phyloP scores from a whole-genome alignment of 2,888 invertebrate species.

The Tetheella fluctuosa region DNA sequence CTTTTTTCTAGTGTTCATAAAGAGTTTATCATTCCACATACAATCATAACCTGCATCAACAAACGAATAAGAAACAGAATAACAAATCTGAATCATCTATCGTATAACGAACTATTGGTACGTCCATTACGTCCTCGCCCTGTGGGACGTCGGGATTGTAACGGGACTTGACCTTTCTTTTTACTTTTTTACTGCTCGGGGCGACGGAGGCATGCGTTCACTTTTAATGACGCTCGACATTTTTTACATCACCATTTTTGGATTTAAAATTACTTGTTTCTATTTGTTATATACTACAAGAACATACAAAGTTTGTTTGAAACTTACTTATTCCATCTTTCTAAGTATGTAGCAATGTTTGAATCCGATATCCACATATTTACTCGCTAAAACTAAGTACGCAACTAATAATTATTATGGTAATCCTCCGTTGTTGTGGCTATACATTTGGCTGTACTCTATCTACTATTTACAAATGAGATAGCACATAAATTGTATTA shows the following conservation, averaged over 20 bases:
- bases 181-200: constrained; percentile 68
- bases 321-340: no score
- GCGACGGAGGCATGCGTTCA: constrained; percentile 70
- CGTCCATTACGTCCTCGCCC: constrained; percentile 28
- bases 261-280: constrained; percentile 5
- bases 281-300: background rate
- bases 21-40: background rate
- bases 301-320: background rate
- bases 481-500: no score
- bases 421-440: no score
- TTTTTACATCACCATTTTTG: constrained; percentile 40
- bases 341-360: no score
- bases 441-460: no score
- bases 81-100: constrained; percentile 4
- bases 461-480: no score
- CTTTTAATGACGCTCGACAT: constrained; percentile 68
- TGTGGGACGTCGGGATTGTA: constrained; percentile 69
- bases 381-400: no score
- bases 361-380: no score
- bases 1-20: background rate
- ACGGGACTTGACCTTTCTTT: constrained; percentile 74
- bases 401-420: no score
- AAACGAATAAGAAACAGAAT: constrained; percentile 13
- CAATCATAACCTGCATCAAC: constrained; percentile 29
- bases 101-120: background rate